phyloP scores from a whole-genome alignment of 2,888 invertebrate genomes.

The Phaonia tiefii region DNA sequence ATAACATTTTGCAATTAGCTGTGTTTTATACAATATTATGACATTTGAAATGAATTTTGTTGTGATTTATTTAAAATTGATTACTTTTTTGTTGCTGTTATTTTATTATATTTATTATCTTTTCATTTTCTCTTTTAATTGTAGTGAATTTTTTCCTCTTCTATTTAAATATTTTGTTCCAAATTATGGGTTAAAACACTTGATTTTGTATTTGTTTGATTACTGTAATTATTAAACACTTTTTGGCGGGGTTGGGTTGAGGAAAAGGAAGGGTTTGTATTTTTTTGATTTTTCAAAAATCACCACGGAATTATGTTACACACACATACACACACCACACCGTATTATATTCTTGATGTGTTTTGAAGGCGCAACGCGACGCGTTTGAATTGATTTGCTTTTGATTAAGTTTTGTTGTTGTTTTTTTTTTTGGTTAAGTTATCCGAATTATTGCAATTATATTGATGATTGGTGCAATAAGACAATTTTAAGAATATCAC shows the following conservation, averaged over 20 bases:
- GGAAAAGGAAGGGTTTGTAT: too few relatives aligned
- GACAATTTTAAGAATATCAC: slow-evolving; percentile 1
- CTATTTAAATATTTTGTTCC: not conserved
- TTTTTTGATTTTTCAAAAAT: too few relatives aligned
- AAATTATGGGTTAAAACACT: slow-evolving; percentile 31
- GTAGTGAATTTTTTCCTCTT: not conserved
- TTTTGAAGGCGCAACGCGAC: slow-evolving; percentile 36
- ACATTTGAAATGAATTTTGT: too few relatives aligned
- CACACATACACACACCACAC: too few relatives aligned
- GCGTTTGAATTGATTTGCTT: too few relatives aligned
- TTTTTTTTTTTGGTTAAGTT: slow-evolving; percentile 64
- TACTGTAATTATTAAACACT: slow-evolving; percentile 25
- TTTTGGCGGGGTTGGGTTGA: not conserved
- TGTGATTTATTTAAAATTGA: too few relatives aligned
- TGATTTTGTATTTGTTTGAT: slow-evolving; percentile 32
- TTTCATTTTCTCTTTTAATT: slow-evolving; percentile 11
- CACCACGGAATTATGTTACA: too few relatives aligned
- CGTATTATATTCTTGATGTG: slow-evolving; percentile 54
- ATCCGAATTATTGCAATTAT: slow-evolving; percentile 60
- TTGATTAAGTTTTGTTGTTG: too few relatives aligned
- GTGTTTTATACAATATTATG: too few relatives aligned
- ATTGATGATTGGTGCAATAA: too few relatives aligned
- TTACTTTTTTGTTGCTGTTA: not conserved
- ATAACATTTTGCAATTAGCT: too few relatives aligned
- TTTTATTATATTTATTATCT: slow-evolving; percentile 9